Conservation (phyloP, 2,113 vertebrate species). For the Ciconia stormi region DNA sequence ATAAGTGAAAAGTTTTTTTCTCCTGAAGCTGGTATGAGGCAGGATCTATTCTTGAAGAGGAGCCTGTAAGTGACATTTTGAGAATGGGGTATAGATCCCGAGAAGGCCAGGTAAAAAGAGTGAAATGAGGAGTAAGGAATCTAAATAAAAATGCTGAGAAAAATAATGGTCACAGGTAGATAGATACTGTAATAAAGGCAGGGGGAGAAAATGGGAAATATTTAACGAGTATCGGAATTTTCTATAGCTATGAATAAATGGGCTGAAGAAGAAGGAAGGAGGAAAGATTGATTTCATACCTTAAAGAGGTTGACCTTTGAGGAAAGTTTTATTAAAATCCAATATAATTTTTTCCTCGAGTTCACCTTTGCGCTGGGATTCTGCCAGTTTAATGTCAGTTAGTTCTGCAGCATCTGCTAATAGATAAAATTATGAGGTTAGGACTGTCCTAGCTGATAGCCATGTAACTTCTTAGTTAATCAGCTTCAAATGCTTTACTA, state of each 20-base stretch:
- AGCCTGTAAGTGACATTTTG: neutral
- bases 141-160: neutral
- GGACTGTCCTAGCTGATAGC: neutral
- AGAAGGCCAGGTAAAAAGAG: neutral
- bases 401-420: neutral
- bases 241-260: neutral
- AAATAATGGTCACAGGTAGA: neutral
- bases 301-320: constrained; percentile 19
- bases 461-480: neutral
- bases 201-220: neutral
- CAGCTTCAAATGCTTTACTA: neutral
- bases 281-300: constrained; percentile 26
- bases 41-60: neutral
- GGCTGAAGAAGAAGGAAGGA: neutral
- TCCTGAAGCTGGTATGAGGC: neutral
- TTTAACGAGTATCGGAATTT: neutral
- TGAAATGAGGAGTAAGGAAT: neutral
- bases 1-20: neutral
- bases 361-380: neutral
- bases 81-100: neutral
- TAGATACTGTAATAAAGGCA: neutral
- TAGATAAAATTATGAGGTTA: neutral
- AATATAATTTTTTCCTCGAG: neutral
- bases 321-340: constrained; percentile 52
- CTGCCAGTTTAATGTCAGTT: constrained; percentile 12